phyloP scores from a whole-genome alignment of 2,797 vertebrate genomes.

The Rhinichthys osculus region DNA sequence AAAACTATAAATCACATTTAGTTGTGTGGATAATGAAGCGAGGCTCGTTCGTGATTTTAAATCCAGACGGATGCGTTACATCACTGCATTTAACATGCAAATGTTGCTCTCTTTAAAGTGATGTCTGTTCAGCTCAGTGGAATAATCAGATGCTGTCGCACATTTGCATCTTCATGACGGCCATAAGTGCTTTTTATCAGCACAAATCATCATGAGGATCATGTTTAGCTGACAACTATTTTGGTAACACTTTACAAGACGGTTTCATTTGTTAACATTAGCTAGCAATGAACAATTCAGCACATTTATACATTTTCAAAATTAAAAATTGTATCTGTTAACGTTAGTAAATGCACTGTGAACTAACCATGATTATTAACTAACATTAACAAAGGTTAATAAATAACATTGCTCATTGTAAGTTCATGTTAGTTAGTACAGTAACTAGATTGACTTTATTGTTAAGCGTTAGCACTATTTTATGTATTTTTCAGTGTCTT shows the following conservation, averaged over 20 bases:
- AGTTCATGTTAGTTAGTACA: background rate
- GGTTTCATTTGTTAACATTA: background rate
- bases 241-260: background rate
- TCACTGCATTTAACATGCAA: conserved; percentile 26
- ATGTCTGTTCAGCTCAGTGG: background rate
- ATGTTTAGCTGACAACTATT: background rate
- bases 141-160: background rate
- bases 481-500: background rate
- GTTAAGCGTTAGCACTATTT: background rate
- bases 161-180: conserved; percentile 20
- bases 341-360: background rate
- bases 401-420: background rate
- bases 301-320: background rate
- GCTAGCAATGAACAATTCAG: background rate
- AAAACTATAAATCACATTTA: background rate
- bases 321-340: background rate
- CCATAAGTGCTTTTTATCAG: background rate
- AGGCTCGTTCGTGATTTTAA: background rate
- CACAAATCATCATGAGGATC: background rate
- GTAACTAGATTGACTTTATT: background rate
- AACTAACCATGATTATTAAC: background rate
- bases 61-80: background rate
- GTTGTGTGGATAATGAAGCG: background rate
- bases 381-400: background rate
- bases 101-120: background rate